Percentiles rank a stretch among this genome's conserved stretches.
Conservation (phyloP, 2,113 vertebrate species). For the Bombycilla garrulus region DNA sequence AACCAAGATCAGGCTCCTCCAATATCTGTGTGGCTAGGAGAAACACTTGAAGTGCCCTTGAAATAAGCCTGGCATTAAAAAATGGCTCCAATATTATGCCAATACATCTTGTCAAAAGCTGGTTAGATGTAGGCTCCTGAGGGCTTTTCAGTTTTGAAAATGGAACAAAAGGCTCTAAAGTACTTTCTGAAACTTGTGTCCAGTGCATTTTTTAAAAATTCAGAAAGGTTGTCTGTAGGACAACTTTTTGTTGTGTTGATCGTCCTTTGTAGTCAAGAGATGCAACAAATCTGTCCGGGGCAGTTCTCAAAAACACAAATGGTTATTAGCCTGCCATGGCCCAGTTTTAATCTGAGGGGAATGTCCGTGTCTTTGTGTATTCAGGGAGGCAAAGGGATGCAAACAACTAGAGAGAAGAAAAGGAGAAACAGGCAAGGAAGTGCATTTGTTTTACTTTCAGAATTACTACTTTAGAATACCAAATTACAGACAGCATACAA, state of each 20-base stretch:
- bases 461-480: conserved; percentile 3
- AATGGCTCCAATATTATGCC: not conserved
- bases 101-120: not conserved
- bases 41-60: not conserved
- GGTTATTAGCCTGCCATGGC: not conserved
- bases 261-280: not conserved
- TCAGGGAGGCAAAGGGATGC: not conserved
- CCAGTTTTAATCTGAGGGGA: not conserved
- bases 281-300: not conserved
- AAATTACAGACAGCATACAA: conserved; percentile 2
- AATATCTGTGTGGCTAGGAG: not conserved
- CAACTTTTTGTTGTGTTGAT: not conserved
- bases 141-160: not conserved
- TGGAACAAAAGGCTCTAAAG: not conserved
- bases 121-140: not conserved
- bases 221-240: not conserved
- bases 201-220: not conserved
- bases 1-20: not conserved
- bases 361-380: not conserved
- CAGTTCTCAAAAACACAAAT: not conserved
- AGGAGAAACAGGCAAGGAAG: not conserved
- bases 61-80: not conserved
- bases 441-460: not conserved
- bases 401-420: not conserved
- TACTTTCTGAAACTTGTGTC: not conserved